These are phyloP conservation scores for Myzus persicae DNA, from an alignment of 1,140 invertebrate genomes.

Conservation along the genomic window DNA sequence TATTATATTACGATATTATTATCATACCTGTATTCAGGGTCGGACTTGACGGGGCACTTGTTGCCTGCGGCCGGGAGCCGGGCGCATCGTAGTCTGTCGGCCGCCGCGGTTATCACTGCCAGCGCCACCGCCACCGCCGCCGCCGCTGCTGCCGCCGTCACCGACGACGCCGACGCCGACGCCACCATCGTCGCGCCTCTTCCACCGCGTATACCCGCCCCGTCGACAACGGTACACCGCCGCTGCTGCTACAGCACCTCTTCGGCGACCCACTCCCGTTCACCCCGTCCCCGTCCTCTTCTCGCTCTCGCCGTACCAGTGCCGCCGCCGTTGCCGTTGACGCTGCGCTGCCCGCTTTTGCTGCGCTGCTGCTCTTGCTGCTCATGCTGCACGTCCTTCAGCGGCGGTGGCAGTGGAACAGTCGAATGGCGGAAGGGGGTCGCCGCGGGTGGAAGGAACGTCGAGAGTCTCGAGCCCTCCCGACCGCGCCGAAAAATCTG, in stretches of 20 bases:
- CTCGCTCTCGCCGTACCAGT: background rate
- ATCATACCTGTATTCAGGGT: constrained; percentile 53
- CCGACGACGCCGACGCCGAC: background rate
- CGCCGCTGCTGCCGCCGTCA: background rate
- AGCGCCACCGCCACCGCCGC: background rate
- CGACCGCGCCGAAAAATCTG: constrained; percentile 46
- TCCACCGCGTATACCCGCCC: background rate
- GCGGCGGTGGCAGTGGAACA: background rate
- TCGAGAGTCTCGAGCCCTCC: constrained; percentile 23
- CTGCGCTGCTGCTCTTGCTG: background rate
- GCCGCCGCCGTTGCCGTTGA: background rate
- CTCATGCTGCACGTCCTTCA: background rate
- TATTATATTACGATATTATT: background rate
- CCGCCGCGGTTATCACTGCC: constrained; percentile 56
- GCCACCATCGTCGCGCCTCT: background rate
- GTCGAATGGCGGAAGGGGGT: background rate
- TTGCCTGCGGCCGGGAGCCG: constrained; percentile 57
- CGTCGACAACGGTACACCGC: background rate
- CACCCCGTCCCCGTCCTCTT: background rate
- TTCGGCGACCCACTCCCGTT: background rate
- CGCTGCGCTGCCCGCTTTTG: background rate
- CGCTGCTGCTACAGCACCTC: background rate
- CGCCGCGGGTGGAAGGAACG: background rate
- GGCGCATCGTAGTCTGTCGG: constrained; percentile 57
- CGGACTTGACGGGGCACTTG: constrained; percentile 57